A percentile compares a stretch with the other conserved stretches of the same genome.
phyloP scores from a whole-genome alignment of 2,888 invertebrate genomes.

The Achlya flavicornis region DNA sequence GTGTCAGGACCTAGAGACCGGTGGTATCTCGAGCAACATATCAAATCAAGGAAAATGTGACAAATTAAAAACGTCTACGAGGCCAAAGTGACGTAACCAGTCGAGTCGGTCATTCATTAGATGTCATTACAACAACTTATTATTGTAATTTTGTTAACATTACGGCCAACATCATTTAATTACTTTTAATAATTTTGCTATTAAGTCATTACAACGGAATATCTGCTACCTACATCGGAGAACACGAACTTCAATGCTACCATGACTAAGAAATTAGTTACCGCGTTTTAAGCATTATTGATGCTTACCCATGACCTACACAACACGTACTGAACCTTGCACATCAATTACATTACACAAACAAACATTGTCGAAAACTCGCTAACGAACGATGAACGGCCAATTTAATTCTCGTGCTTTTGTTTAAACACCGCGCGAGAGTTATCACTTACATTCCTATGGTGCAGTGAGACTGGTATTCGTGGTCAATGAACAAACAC shows the following conservation, averaged over 20 bases:
- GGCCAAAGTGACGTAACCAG: slow-evolving; percentile 49
- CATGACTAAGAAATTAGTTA: slow-evolving; percentile 59
- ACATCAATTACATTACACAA: slow-evolving; percentile 53
- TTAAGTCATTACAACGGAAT: slow-evolving; percentile 51
- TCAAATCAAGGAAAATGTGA: slow-evolving; percentile 31
- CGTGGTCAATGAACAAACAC: slow-evolving; percentile 41
- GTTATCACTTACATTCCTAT: slow-evolving; percentile 24
- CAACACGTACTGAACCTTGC: slow-evolving; percentile 46
- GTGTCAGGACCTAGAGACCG: slow-evolving; percentile 28
- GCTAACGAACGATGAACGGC: slow-evolving; percentile 25
- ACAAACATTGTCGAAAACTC: slow-evolving; percentile 45
- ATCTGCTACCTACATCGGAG: slow-evolving; percentile 33
- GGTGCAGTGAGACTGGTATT: slow-evolving; percentile 17
- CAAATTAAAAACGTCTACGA: slow-evolving; percentile 52
- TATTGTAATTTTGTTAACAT: slow-evolving; percentile 1
- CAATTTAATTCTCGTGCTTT: slow-evolving; percentile 20
- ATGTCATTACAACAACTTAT: background rate
- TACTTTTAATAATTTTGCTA: slow-evolving; percentile 44
- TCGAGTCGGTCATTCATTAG: background rate
- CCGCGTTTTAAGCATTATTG: slow-evolving; percentile 51
- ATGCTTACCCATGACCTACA: slow-evolving; percentile 67
- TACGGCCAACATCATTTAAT: background rate
- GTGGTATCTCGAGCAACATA: background rate
- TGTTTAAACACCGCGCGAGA: slow-evolving; percentile 22
- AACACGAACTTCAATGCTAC: slow-evolving; percentile 39